These are phyloP conservation scores for Psittacula cyanocephala DNA, from an alignment of 2,113 vertebrate genomes.

Conservation along the genomic window DNA sequence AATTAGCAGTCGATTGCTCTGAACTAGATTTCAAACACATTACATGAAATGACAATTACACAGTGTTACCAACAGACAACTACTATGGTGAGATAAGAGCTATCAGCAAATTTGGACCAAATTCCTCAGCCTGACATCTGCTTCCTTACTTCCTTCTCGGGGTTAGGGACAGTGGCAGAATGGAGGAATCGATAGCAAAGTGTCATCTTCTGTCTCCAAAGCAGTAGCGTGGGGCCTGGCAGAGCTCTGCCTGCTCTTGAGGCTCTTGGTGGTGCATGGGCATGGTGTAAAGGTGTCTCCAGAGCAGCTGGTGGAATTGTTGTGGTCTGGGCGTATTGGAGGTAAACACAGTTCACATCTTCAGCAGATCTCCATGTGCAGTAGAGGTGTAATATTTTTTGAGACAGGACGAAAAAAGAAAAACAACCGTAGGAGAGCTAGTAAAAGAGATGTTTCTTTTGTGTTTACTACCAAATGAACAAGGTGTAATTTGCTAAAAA, in stretches of 20 bases:
- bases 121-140: constrained; percentile 9
- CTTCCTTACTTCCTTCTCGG: not conserved
- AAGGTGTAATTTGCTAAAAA: not conserved
- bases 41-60: constrained; percentile 46
- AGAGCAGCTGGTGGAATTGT: not conserved
- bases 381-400: not conserved
- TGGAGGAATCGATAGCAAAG: not conserved
- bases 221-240: accelerated
- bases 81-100: constrained; percentile 5
- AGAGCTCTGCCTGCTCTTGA: not conserved
- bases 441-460: not conserved
- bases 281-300: not conserved
- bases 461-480: not conserved
- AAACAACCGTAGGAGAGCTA: not conserved
- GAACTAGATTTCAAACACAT: constrained; percentile 53
- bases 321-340: not conserved
- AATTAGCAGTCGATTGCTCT: constrained; percentile 50
- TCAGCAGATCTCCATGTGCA: not conserved
- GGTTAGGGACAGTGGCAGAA: not conserved
- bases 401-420: not conserved
- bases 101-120: constrained; percentile 28
- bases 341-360: not conserved
- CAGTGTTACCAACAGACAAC: constrained; percentile 22
- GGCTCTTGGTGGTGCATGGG: not conserved
- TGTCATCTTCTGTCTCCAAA: not conserved